Percentiles rank a stretch among this genome's conserved stretches.
phyloP scores from a whole-genome alignment of 2,113 vertebrate species.

The Otis tarda region DNA sequence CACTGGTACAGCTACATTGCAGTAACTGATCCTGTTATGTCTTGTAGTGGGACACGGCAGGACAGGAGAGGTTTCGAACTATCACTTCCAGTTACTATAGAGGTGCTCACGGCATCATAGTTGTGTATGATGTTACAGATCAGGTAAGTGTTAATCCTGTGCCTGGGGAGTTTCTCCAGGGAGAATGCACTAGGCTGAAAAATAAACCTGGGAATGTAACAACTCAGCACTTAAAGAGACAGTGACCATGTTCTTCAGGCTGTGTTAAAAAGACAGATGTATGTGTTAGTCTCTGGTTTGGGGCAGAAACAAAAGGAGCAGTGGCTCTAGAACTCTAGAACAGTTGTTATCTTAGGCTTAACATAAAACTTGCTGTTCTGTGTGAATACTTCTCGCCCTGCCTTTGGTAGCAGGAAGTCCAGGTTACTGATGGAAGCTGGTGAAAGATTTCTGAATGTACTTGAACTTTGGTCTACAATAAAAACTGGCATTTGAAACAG shows the following conservation, averaged over 20 bases:
- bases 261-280: neutral
- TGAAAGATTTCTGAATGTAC: neutral
- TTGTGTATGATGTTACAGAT: conserved; percentile 97
- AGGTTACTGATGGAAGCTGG: neutral
- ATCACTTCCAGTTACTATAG: conserved; percentile 99
- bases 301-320: neutral
- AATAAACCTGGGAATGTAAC: neutral
- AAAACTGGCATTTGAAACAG: neutral
- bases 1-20: neutral
- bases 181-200: neutral
- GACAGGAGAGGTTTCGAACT: conserved; percentile 95
- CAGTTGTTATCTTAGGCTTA: neutral
- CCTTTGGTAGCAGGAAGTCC: neutral
- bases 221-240: neutral
- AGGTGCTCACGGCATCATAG: conserved; percentile 97
- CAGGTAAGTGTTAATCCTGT: conserved; percentile 79
- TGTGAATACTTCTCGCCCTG: neutral
- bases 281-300: neutral
- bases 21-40: neutral
- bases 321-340: neutral
- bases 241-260: neutral
- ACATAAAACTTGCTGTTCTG: neutral
- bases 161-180: neutral
- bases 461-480: neutral
- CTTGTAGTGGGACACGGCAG: conserved; percentile 95